These are phyloP conservation scores for Rhagophthalmus giganteus DNA, from an alignment of 2,888 invertebrate species.

Conservation along the genomic window DNA sequence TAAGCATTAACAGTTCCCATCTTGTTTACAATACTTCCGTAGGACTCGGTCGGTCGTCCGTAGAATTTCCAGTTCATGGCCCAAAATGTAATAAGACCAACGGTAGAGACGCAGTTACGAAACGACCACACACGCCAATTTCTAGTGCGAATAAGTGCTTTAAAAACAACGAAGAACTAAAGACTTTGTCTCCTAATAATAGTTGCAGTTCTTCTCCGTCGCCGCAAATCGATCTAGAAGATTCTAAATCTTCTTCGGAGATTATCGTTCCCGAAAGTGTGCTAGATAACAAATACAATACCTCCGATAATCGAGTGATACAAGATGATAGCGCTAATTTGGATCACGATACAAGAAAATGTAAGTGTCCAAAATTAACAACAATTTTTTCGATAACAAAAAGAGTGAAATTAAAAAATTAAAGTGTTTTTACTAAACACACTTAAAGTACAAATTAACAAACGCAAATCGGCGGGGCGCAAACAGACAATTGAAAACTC, in stretches of 20 bases:
- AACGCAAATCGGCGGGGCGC: too few relatives aligned
- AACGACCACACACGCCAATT: slow-evolving; percentile 7
- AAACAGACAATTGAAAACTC: too few relatives aligned
- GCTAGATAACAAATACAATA: slow-evolving; percentile 32
- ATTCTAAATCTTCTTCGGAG: slow-evolving; percentile 50
- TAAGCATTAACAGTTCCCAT: slow-evolving; percentile 42
- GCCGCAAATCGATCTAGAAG: slow-evolving; percentile 49
- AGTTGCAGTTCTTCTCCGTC: slow-evolving; percentile 45
- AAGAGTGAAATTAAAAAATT: too few relatives aligned
- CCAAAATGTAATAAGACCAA: slow-evolving; percentile 2
- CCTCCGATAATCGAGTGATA: slow-evolving; percentile 26
- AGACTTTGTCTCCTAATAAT: slow-evolving; percentile 41
- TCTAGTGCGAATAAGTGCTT: slow-evolving; percentile 38
- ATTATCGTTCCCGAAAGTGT: slow-evolving; percentile 43
- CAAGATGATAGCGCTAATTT: slow-evolving; percentile 34
- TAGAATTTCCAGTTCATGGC: slow-evolving; percentile 6
- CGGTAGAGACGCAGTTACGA: slow-evolving; percentile 6
- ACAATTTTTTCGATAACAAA: too few relatives aligned
- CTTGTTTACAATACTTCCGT: slow-evolving; percentile 22
- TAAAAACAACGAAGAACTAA: slow-evolving; percentile 39
- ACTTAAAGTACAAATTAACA: too few relatives aligned
- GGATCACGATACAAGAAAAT: slow-evolving; percentile 32
- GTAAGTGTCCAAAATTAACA: too few relatives aligned
- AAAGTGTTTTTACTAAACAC: too few relatives aligned
- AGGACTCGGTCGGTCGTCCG: slow-evolving; percentile 12